Evolutionary conservation across 2,797 vertebrate species (phyloP).

Genomic region (Sebastes steindachneri): DNA sequence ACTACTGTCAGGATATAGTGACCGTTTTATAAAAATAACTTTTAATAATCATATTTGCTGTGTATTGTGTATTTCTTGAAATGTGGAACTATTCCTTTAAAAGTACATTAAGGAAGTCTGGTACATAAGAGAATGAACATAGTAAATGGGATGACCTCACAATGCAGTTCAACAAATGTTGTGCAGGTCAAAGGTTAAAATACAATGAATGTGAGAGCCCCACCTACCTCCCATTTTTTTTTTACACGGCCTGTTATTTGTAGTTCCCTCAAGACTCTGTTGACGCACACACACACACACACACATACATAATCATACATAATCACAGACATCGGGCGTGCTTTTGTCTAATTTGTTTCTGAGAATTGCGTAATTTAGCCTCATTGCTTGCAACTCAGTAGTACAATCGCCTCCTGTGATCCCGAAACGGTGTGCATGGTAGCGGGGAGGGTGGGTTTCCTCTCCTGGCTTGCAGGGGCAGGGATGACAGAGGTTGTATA

Average conservation of each 20-base stretch:
- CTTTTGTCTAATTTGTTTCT: constrained; percentile 75
- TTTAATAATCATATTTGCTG: no score
- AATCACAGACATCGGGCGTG: constrained; percentile 46
- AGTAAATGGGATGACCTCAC: background rate
- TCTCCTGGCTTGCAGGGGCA: constrained; percentile 21
- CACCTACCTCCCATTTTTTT: background rate
- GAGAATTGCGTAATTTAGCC: constrained; percentile 66
- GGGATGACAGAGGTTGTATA: constrained; percentile 12
- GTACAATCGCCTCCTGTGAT: constrained; percentile 76
- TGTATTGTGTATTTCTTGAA: background rate
- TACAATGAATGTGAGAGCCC: constrained; percentile 14
- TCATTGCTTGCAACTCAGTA: constrained; percentile 62
- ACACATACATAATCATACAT: background rate
- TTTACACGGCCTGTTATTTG: constrained; percentile 22
- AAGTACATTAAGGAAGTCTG: background rate
- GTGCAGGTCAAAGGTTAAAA: constrained; percentile 33
- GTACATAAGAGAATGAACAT: background rate
- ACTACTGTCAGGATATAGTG: no score
- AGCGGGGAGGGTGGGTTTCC: constrained; percentile 25
- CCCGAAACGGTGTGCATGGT: constrained; percentile 11
- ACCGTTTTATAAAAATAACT: no score
- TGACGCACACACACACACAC: background rate
- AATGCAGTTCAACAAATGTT: background rate
- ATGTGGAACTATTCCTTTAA: background rate
- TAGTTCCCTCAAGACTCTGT: constrained; percentile 4